Conservation (phyloP, 2,888 invertebrate species). For the Megaustenia siamemsis region DNA sequence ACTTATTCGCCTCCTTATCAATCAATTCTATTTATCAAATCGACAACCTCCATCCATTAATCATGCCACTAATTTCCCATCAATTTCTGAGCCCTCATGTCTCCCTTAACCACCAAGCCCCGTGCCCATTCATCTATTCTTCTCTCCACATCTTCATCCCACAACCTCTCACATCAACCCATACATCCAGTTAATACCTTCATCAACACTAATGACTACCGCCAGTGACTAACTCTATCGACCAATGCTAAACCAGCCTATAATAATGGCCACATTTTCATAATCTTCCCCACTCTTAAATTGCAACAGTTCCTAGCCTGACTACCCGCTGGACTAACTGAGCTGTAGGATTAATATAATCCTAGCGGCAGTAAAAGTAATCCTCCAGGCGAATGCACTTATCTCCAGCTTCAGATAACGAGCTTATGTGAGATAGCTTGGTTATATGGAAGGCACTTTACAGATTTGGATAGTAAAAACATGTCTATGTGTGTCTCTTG, state of each 20-base stretch:
- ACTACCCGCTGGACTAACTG: neutral
- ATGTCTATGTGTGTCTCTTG: too few relatives aligned
- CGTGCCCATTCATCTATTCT: too few relatives aligned
- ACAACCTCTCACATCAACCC: neutral
- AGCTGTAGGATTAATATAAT: slow-evolving; percentile 1
- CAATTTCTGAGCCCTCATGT: neutral
- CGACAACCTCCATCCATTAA: too few relatives aligned
- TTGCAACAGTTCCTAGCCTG: neutral
- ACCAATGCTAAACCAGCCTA: neutral
- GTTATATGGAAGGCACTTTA: too few relatives aligned
- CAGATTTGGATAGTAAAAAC: too few relatives aligned
- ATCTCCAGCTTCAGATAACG: neutral
- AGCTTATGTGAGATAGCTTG: neutral
- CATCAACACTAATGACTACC: slow-evolving; percentile 17
- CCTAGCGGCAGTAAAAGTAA: neutral
- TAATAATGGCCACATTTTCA: neutral
- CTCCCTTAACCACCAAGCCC: neutral
- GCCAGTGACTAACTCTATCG: neutral
- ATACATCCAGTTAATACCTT: neutral
- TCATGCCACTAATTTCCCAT: neutral
- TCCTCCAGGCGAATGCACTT: neutral
- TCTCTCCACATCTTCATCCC: neutral
- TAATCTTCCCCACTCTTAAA: neutral
- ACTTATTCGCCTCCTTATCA: too few relatives aligned
- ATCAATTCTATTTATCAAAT: too few relatives aligned